Percentiles rank a stretch among this genome's conserved stretches.
These are phyloP conservation scores for Machimus rusticus DNA, from an alignment of 2,888 invertebrate species.

Conservation along the genomic window DNA sequence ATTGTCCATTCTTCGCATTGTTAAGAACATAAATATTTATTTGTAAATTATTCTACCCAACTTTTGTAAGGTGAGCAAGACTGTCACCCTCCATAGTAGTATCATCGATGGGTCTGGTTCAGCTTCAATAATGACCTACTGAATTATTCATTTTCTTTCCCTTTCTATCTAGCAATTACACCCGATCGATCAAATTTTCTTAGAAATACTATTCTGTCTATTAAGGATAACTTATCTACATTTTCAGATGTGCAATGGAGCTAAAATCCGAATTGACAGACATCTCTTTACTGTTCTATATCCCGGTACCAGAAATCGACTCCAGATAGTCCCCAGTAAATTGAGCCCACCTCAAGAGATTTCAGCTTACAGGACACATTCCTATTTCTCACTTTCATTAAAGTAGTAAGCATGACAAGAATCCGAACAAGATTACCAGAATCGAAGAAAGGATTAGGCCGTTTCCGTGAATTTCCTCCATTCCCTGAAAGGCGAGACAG, in stretches of 20 bases:
- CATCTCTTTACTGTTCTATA: not conserved
- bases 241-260: not conserved
- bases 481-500: not conserved
- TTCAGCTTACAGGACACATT: not conserved
- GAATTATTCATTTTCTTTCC: not conserved
- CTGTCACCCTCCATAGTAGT: not conserved
- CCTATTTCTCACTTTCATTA: not conserved
- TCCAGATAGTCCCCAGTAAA: not conserved
- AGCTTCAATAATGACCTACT: not conserved
- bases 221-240: not conserved
- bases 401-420: not conserved
- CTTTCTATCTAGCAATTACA: not conserved
- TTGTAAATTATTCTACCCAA: not conserved
- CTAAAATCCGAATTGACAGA: not conserved
- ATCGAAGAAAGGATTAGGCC: not conserved
- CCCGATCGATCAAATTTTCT: not conserved
- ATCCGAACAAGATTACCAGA: slow-evolving; percentile 12
- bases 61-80: not conserved
- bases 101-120: not conserved
- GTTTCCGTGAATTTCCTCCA: not conserved
- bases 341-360: not conserved
- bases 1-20: no score
- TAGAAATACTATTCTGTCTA: not conserved
- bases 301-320: not conserved
- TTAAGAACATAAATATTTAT: no score